These are phyloP conservation scores for Cyclura pinguis DNA, from an alignment of 2,797 vertebrate genomes.

Conservation along the genomic window DNA sequence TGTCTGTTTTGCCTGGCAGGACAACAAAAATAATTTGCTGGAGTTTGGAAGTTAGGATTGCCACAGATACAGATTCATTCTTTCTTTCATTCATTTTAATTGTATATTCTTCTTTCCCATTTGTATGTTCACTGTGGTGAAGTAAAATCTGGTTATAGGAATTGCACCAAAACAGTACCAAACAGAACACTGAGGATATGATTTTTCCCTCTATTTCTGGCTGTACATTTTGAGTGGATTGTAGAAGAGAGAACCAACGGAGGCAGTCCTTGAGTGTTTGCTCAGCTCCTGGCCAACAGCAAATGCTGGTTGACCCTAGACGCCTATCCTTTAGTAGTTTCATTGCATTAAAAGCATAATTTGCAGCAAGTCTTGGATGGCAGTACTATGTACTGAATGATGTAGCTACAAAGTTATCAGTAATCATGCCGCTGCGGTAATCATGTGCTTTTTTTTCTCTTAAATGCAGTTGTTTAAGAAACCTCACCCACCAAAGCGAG, in stretches of 20 bases:
- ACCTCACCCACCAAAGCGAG: constrained; percentile 96
- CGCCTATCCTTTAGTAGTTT: neutral
- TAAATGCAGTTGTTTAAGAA: constrained; percentile 94
- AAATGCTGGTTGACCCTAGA: neutral
- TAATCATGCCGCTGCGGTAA: neutral
- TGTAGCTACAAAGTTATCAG: neutral
- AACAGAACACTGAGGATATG: neutral
- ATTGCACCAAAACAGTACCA: neutral
- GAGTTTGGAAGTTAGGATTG: neutral
- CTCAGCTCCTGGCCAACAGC: neutral
- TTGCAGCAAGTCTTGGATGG: accelerated
- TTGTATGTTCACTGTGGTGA: neutral
- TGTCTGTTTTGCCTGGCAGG: too few species aligned
- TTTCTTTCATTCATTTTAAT: neutral
- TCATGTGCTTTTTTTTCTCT: neutral
- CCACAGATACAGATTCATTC: neutral
- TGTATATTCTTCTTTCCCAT: neutral
- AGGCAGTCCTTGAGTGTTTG: neutral
- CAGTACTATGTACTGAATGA: neutral
- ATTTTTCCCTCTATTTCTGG: neutral
- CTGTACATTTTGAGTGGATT: neutral
- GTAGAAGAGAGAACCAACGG: neutral
- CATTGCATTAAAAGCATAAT: neutral
- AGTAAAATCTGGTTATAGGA: neutral
- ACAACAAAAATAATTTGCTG: too few species aligned